These are phyloP conservation scores for Rhodophaea formosa DNA, from an alignment of 2,888 invertebrate genomes.

Conservation along the genomic window DNA sequence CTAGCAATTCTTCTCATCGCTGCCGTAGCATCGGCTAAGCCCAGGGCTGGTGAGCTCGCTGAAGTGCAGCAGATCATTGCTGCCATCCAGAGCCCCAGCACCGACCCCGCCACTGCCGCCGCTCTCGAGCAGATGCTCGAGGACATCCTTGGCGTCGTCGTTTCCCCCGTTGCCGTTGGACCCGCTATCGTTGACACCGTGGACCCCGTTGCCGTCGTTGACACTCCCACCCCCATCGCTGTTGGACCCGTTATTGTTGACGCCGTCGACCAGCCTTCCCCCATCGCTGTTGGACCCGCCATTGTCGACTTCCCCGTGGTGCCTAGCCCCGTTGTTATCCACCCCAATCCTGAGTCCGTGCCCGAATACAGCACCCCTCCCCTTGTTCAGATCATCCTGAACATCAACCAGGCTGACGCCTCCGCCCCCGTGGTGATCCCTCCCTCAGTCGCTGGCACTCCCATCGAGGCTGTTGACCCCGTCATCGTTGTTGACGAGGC, in stretches of 20 bases:
- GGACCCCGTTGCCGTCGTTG: slow-evolving; percentile 1
- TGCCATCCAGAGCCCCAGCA: slow-evolving; percentile 56
- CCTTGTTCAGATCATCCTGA: slow-evolving; percentile 47
- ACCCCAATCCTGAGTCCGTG: slow-evolving; percentile 26
- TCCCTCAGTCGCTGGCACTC: slow-evolving; percentile 20
- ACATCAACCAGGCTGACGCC: slow-evolving; percentile 34
- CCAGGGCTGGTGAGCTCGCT: slow-evolving; percentile 29
- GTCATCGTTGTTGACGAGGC: slow-evolving; percentile 18
- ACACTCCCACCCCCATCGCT: neutral
- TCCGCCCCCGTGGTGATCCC: slow-evolving; percentile 22
- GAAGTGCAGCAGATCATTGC: slow-evolving; percentile 48
- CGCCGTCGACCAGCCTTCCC: slow-evolving; percentile 8
- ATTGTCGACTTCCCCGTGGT: slow-evolving; percentile 9
- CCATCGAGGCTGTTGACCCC: slow-evolving; percentile 17
- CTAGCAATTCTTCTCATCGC: slow-evolving; percentile 53
- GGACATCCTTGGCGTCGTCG: slow-evolving; percentile 24
- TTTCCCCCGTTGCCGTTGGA: slow-evolving; percentile 12
- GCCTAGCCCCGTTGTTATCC: slow-evolving; percentile 10
- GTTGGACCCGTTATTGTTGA: slow-evolving; percentile 18
- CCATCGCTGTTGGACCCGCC: slow-evolving; percentile 20
- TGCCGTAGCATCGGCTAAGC: slow-evolving; percentile 51
- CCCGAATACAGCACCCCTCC: slow-evolving; percentile 28
- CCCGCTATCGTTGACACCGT: slow-evolving; percentile 19
- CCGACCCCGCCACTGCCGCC: slow-evolving; percentile 52
- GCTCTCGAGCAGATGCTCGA: slow-evolving; percentile 39